Base-by-base conservation (phyloP, 2,888 invertebrate species). In the Hydropsyche betteni region DNA sequence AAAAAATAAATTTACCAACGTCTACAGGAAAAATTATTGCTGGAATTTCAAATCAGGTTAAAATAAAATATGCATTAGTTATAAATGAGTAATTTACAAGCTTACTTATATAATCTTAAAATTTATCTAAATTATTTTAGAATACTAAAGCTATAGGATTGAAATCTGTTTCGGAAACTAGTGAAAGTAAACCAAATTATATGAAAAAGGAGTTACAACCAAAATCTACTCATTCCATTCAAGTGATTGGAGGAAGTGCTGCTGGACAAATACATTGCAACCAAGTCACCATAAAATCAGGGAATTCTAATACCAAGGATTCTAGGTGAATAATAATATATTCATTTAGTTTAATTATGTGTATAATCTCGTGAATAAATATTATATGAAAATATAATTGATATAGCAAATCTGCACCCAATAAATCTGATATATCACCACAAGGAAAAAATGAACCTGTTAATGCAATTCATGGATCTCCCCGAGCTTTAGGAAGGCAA, bases 141-240 rank as follows among this genome's bases (percentile, higher is more conserved):
- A 64, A 64, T 24, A 72, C 55, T 7, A 72, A 72, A 58, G 12
- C 36, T 10, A 5, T 38, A 3, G n/a, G 44, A 8, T 33, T 55
- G n/a, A 72, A 72, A 72, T 34, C 70, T 10, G 51, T 53, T 16
- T 58, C 55, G 16, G 69, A 58, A 36, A 3, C 16, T 14, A 50
- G 24, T 24, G 68, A 68, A 24, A 53, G n/a, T 24, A 10, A 75
- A 51, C 1, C 4, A 16, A 44, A 4, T 50, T 34, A 53, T 44
- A 10, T 53, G 6, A 77, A 77, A 70, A 55, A 72, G 33, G 77
- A 75, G 4, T 38, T 55, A 44, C 38, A 36, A n/a, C 36, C 68
- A 16, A 78, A 77, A 55, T 16, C 79, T 1, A 58, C 79, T 0
- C 79, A 79, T 58, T 78, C 79, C 24, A 79, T 79, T 6, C 79